Conservation (phyloP, 92 coral and sea anemone species). For the Porites evermanni region DNA sequence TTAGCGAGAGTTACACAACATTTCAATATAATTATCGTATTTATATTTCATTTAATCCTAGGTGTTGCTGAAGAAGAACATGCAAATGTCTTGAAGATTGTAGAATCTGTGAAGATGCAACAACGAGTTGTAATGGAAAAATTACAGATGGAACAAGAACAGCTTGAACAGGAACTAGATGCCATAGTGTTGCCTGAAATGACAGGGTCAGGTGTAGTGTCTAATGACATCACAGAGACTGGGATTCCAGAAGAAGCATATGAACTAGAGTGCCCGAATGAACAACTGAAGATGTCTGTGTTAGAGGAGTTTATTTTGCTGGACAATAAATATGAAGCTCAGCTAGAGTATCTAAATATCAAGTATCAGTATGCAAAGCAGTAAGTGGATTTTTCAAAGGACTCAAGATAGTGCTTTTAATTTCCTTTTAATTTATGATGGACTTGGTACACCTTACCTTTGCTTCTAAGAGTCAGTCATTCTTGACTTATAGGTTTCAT, state of each 20-base stretch:
- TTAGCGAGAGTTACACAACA: neutral
- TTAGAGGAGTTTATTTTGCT: slow-evolving; percentile 86
- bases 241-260: slow-evolving; percentile 90
- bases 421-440: too few relatives aligned
- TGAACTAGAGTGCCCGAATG: slow-evolving; percentile 86
- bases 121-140: slow-evolving; percentile 76
- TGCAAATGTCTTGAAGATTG: slow-evolving; percentile 76
- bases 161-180: slow-evolving; percentile 86
- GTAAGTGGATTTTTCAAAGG: slow-evolving; percentile 42
- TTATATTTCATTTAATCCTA: neutral
- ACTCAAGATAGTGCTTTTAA: neutral
- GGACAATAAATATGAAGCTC: slow-evolving; percentile 94
- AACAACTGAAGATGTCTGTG: slow-evolving; percentile 72
- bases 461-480: too few relatives aligned
- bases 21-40: too few relatives aligned
- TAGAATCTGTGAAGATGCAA: slow-evolving; percentile 90
- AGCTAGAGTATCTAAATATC: slow-evolving; percentile 80
- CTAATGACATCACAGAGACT: slow-evolving; percentile 59
- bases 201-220: slow-evolving; percentile 43
- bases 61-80: slow-evolving; percentile 85
- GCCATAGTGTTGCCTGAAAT: slow-evolving; percentile 48
- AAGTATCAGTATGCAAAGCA: slow-evolving; percentile 73
- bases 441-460: neutral
- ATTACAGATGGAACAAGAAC: slow-evolving; percentile 73
- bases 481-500: too few relatives aligned